Conservation (phyloP, 2,888 invertebrate species). For the Yponomeuta evonymella region DNA sequence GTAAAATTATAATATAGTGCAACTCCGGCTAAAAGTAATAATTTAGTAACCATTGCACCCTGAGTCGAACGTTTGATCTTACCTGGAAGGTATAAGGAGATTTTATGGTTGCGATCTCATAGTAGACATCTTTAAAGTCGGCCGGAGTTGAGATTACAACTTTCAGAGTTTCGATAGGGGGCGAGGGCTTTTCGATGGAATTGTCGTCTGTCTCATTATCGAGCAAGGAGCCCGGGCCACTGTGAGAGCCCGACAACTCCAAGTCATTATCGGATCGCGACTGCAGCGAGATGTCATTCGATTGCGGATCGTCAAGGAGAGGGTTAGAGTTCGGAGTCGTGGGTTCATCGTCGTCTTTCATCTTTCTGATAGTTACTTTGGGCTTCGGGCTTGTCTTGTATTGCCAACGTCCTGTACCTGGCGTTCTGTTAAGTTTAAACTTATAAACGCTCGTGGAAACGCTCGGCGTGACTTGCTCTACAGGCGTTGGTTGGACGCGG, state of each 20-base stretch:
- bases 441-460: slow-evolving; percentile 82
- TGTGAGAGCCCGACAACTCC: slow-evolving; percentile 83
- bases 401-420: slow-evolving; percentile 92
- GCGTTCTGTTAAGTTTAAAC: slow-evolving; percentile 87
- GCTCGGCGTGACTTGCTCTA: slow-evolving; percentile 68
- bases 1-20: slow-evolving; percentile 18
- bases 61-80: slow-evolving; percentile 23
- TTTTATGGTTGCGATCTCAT: slow-evolving; percentile 92
- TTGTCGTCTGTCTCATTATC: slow-evolving; percentile 79
- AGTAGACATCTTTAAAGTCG: slow-evolving; percentile 89
- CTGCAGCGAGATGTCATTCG: slow-evolving; percentile 74
- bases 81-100: slow-evolving; percentile 94
- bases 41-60: too few relatives aligned
- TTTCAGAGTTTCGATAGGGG: slow-evolving; percentile 87
- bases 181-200: slow-evolving; percentile 76
- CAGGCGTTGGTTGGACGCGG: slow-evolving; percentile 74
- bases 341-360: slow-evolving; percentile 74
- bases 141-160: slow-evolving; percentile 92
- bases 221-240: slow-evolving; percentile 76
- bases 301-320: slow-evolving; percentile 58
- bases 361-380: slow-evolving; percentile 86
- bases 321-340: slow-evolving; percentile 64
- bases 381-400: slow-evolving; percentile 94
- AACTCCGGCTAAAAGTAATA: too few relatives aligned
- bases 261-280: slow-evolving; percentile 79